Conservation (phyloP, 2,888 invertebrate species). For the Atethmia centrago region DNA sequence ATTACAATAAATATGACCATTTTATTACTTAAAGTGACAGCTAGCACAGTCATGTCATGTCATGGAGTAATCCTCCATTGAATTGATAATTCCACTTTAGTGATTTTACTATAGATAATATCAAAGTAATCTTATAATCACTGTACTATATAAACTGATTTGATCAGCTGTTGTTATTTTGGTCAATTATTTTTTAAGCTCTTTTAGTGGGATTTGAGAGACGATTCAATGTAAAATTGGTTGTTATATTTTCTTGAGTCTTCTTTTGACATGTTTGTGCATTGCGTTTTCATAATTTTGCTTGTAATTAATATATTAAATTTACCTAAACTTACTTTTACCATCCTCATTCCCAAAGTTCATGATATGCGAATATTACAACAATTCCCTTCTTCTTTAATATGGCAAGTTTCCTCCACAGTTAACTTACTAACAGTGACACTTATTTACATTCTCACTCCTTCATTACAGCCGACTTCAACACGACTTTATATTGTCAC, state of each 20-base stretch:
- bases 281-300: background rate
- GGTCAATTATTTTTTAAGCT: background rate
- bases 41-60: too few species aligned
- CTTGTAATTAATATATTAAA: too few species aligned
- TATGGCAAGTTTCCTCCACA: background rate
- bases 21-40: too few species aligned
- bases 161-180: background rate
- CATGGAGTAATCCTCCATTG: too few species aligned
- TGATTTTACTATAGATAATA: background rate
- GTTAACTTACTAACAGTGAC: slow-evolving; percentile 1
- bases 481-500: slow-evolving; percentile 36
- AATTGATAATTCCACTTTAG: too few species aligned
- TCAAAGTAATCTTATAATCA: background rate
- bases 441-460: slow-evolving; percentile 38
- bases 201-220: background rate
- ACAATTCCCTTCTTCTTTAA: background rate
- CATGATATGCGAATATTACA: background rate
- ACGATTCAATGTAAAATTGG: background rate
- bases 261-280: background rate
- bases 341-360: too few species aligned
- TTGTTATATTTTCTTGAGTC: background rate
- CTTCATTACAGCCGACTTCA: slow-evolving; percentile 34
- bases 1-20: too few species aligned
- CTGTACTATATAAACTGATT: background rate
- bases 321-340: background rate